These are phyloP conservation scores for Macrotrachela quadricornifera DNA, from an alignment of 1,140 invertebrate species.

Conservation along the genomic window DNA sequence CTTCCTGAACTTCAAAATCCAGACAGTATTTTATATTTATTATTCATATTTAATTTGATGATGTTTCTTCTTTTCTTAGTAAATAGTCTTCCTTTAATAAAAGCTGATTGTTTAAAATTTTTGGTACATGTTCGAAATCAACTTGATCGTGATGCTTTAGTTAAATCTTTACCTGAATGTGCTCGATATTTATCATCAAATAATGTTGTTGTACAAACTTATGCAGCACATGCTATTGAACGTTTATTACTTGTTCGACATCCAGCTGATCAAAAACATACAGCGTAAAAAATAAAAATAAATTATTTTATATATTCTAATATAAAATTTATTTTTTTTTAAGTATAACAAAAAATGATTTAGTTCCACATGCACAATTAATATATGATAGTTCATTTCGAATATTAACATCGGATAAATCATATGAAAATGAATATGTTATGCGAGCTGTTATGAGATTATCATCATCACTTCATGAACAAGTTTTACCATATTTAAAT, in stretches of 20 bases:
- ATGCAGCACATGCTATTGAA: slow-evolving; percentile 71
- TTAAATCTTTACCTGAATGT: slow-evolving; percentile 29
- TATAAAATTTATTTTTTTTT: no score
- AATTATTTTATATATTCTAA: no score
- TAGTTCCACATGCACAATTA: no score
- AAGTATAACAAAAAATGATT: no score
- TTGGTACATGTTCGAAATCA: slow-evolving; percentile 41
- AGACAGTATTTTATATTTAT: slow-evolving; percentile 26
- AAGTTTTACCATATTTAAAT: slow-evolving; percentile 53
- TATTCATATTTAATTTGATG: no score
- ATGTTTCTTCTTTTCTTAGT: no score
- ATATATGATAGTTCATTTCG: no score
- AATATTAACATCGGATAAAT: no score
- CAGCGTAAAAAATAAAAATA: no score
- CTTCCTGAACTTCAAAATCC: slow-evolving; percentile 51
- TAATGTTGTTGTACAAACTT: slow-evolving; percentile 66
- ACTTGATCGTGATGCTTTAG: slow-evolving; percentile 37
- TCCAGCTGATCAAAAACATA: slow-evolving; percentile 16
- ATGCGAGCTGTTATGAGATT: slow-evolving; percentile 74
- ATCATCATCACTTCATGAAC: slow-evolving; percentile 55
- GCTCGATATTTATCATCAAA: slow-evolving; percentile 50
- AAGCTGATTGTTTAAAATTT: slow-evolving; percentile 40
- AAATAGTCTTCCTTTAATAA: no score
- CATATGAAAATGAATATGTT: slow-evolving; percentile 69
- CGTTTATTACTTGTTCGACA: slow-evolving; percentile 54